Percentiles rank a stretch among this genome's conserved stretches.
Evolutionary conservation across 2,113 vertebrate species (phyloP).

Genomic region (Pollimyrus isidori): DNA sequence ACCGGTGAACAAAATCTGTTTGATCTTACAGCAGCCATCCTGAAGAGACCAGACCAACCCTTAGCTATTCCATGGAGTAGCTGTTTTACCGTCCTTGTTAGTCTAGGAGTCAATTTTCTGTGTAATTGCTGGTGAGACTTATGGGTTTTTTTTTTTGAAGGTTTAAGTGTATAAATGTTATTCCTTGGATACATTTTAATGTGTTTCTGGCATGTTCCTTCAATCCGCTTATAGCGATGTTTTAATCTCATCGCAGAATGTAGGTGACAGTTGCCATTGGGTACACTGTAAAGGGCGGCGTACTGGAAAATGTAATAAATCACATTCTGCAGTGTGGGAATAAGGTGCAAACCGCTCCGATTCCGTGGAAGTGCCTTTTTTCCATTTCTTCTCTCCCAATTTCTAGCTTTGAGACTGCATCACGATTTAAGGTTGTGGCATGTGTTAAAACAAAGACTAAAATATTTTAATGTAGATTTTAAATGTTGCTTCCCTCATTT

Average conservation of each 20-base stretch:
- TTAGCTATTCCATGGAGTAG: neutral
- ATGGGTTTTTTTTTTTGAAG: neutral
- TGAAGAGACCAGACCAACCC: neutral
- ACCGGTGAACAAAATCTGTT: neutral
- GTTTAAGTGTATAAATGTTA: conserved; percentile 6
- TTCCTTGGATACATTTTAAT: neutral
- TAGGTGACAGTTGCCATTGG: neutral
- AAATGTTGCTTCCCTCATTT: neutral
- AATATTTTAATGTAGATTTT: neutral
- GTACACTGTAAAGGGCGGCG: neutral
- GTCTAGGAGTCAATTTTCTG: neutral
- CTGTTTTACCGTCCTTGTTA: neutral
- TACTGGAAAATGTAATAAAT: neutral
- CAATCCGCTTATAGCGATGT: neutral
- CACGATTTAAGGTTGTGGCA: neutral
- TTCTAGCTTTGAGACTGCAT: neutral
- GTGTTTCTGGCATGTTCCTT: neutral
- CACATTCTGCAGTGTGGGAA: neutral
- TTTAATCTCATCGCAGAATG: neutral
- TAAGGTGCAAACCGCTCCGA: neutral
- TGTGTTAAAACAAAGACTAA: neutral
- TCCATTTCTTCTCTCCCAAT: neutral
- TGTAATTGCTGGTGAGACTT: neutral
- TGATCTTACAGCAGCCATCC: neutral
- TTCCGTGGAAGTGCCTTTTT: neutral